Evolutionary conservation across 2,797 vertebrate genomes (phyloP), one percentile per base, ranked within the genome.

Genomic region (Gadopsis marmoratus): DNA sequence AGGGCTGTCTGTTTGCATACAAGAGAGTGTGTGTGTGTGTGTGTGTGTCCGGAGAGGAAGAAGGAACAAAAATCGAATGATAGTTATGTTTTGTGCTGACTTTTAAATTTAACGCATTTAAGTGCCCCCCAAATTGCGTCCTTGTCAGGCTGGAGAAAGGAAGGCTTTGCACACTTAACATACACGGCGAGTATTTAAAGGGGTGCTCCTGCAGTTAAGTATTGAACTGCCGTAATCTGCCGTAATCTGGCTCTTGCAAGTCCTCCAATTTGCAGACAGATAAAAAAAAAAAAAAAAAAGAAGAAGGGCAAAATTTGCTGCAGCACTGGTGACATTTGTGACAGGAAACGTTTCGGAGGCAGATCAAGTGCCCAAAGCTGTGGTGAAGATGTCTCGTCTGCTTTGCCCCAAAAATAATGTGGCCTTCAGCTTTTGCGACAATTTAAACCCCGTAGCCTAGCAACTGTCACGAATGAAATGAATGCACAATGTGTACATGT

Each of bases 31-130:
- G 33, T 55, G 26, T 26, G 26, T 26, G 26, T 26, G 26, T 26
- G 26, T 67, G 63, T 10, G 13, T 51, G 33, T 55, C 9, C 31
- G 23, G 43, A 50, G 56, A 35, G 12, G 9, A 51, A 23, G 19
- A 41, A 39, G n/a, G 5, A 35, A 43, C 37, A 13, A 48, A 67
- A 68, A 71, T 59, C 39, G 55, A 66, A 80, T 35, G 17, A 71
- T 23, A 37, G 39, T 56, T 76, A 62, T 26, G 11, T 48, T 71
- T 74, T 17, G 29, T 45, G 33, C 4, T 3, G 39, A 39, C 48
- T 31, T 70, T 65, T 68, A 11, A 65, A 29, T 3, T 35, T 7
- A 17, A 14, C 11, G 41, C 16, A 10, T 35, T 35, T 35, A 11
- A 14, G 31, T 72, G 41, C 2, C n/a, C 2, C 2, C 14, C 13